Base-by-base conservation (phyloP, 53 echinoderm and acorn worm species). In the Paracentrotus lividus region DNA sequence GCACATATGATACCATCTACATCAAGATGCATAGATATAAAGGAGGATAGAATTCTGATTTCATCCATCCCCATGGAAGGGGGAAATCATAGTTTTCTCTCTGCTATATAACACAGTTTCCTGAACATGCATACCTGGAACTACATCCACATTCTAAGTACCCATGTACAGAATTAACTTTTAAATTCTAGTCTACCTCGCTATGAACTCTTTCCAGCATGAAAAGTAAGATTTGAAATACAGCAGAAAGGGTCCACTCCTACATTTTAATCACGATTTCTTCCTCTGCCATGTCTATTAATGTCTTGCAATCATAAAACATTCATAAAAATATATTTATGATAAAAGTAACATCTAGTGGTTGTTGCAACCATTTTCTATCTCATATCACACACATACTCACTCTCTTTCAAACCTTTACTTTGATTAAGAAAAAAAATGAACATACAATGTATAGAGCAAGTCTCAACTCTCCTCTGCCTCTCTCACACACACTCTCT, bases 21-120 rank as follows among this genome's bases (percentile, higher is more conserved):
- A 81, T 47, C 81, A 81, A 81, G 81, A 81, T 81, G 81, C 81
- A 81, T 81, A 81, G 81, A 81, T 81, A 81, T 81, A 81, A 47
- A 81, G 81, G 47, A 81, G 81, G 81, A 47, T 81, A 81, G 81
- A 44, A 26, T 81, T 45, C 44, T 12, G 24, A 78, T 47, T n/a
- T 44, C 45, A 43, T 24, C 81, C 81, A 78, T 72, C 72, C 32
- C 72, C 15, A 72, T 5, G 20, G 49, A 6, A 81, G 81, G 81
- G 20, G 7, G 77, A 21, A 47, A 47, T 42, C 44, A 81, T 81
- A 81, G 26, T 81, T 43, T 36, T 42, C 26, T 44, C 47, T 81
- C 81, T 81, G 24, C 26, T 20, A 23, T 72, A 72, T n/a, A 44
- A 81, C 81, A 47, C 81, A 81, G 47, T 1, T 47, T 81, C 72